Evolutionary conservation across 2,113 vertebrate genomes (phyloP).

Genomic region (Lophotis ruficrista): DNA sequence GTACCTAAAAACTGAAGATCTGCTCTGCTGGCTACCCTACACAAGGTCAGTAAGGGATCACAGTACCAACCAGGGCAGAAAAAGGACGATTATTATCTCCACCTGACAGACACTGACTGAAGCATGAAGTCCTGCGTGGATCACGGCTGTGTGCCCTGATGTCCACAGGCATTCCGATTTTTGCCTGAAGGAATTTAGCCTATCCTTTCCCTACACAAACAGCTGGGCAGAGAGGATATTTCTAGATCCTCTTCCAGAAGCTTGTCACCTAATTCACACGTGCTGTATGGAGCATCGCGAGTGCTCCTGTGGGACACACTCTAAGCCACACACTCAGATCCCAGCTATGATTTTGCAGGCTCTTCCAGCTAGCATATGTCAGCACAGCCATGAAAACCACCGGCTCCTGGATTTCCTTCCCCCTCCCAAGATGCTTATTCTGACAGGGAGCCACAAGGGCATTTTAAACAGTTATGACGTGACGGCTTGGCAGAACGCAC

Average conservation of each 20-base stretch:
- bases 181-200: not conserved
- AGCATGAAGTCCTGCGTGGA: not conserved
- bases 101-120: not conserved
- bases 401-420: not conserved
- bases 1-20: not conserved
- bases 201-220: not conserved
- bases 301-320: accelerated
- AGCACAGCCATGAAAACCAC: not conserved
- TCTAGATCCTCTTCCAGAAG: not conserved
- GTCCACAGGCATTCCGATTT: not conserved
- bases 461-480: not conserved
- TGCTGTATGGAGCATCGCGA: accelerated
- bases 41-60: not conserved
- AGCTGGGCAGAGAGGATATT: not conserved
- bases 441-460: not conserved
- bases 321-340: not conserved
- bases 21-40: not conserved
- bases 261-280: not conserved
- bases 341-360: not conserved
- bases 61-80: not conserved
- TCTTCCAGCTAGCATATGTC: not conserved
- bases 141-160: not conserved
- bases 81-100: not conserved
- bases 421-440: not conserved
- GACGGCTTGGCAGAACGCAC: not conserved